Conservation (phyloP, 2,888 invertebrate species). For the Deilephila porcellus region DNA sequence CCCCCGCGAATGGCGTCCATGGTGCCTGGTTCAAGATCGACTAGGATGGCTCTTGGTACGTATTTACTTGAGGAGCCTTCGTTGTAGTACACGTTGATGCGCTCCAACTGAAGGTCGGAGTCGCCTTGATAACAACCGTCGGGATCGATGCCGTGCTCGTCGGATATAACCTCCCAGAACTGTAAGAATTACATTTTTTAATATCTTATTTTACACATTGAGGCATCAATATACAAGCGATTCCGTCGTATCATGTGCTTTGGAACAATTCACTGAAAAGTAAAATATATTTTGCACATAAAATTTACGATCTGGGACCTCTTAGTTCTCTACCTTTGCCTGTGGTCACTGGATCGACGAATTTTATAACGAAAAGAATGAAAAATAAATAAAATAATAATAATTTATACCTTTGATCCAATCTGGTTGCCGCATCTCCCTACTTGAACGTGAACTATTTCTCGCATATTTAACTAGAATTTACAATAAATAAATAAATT, state of each 20-base stretch:
- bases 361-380: too few species aligned
- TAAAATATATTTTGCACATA: not conserved
- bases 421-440: constrained; percentile 87
- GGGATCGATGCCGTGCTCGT: constrained; percentile 90
- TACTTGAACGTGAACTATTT: constrained; percentile 91
- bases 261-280: too few species aligned
- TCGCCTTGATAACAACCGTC: constrained; percentile 84
- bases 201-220: not conserved
- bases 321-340: too few species aligned
- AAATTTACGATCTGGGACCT: too few species aligned
- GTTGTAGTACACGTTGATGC: constrained; percentile 91
- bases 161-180: constrained; percentile 94
- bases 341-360: too few species aligned
- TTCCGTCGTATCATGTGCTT: too few species aligned
- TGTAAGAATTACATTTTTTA: constrained; percentile 57
- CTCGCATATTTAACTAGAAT: constrained; percentile 86
- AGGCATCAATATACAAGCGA: too few species aligned
- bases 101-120: constrained; percentile 88
- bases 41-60: constrained; percentile 71
- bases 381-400: too few species aligned
- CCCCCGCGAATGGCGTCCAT: constrained; percentile 87
- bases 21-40: constrained; percentile 71
- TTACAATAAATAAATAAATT: constrained; percentile 54
- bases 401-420: constrained; percentile 88
- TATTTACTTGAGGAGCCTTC: constrained; percentile 80